These are phyloP conservation scores for Metacarcinus magister DNA, from an alignment of 2,888 invertebrate species.

Conservation along the genomic window DNA sequence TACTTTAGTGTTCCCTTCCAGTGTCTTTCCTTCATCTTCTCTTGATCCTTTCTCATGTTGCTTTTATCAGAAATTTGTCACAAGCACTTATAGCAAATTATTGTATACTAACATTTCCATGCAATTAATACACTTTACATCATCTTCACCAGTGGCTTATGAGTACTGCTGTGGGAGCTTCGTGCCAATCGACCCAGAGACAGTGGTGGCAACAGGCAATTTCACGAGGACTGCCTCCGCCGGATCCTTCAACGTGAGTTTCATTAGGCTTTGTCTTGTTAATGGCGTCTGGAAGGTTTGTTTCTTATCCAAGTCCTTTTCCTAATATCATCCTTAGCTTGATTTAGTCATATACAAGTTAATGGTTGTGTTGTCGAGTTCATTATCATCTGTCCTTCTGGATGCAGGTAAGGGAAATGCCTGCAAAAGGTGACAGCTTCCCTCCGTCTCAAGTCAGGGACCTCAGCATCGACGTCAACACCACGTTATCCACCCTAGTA, in stretches of 20 bases:
- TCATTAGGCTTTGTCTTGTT: neutral
- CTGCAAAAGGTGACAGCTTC: neutral
- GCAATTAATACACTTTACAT: neutral
- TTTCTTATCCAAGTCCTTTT: no score
- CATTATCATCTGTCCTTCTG: no score
- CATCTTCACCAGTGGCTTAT: neutral
- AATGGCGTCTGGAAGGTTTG: neutral
- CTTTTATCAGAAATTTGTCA: neutral
- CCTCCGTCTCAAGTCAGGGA: constrained; percentile 21
- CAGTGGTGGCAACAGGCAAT: neutral
- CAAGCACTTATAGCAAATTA: no score
- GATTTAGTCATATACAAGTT: no score
- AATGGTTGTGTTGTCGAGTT: no score
- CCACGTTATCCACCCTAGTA: no score
- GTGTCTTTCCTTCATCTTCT: neutral
- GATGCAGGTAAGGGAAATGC: neutral
- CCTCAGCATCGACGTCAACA: neutral
- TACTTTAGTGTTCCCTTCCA: neutral
- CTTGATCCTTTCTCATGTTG: neutral
- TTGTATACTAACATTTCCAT: no score
- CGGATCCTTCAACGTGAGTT: constrained; percentile 49
- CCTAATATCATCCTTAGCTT: no score
- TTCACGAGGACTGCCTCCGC: neutral
- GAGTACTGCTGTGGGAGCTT: constrained; percentile 34
- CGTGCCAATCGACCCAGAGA: neutral